Conservation (phyloP, 2,888 invertebrate genomes). For the Himalopsyche kuldschensis region DNA sequence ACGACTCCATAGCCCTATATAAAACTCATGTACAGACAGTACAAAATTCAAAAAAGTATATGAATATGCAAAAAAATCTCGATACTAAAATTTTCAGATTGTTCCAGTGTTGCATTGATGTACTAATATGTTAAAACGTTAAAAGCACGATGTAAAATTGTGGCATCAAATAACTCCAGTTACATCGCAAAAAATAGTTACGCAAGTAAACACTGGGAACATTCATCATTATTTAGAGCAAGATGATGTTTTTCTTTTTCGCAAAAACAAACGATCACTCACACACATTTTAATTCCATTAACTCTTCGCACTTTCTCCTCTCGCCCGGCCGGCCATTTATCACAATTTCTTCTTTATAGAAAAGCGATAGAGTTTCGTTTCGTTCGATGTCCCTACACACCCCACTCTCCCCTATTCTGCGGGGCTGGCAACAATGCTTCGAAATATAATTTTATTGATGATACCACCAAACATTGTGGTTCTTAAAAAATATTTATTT, state of each 20-base stretch:
- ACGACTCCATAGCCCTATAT: too few species aligned
- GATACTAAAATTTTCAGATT: too few species aligned
- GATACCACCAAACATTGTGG: slow-evolving; percentile 3
- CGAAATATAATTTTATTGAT: slow-evolving; percentile 37
- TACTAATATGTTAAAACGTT: too few species aligned
- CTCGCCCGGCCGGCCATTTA: slow-evolving; percentile 10
- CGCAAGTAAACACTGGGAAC: background rate
- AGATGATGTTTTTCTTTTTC: background rate
- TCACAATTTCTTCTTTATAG: slow-evolving; percentile 8
- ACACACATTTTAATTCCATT: background rate
- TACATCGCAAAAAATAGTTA: background rate
- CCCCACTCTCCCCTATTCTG: background rate
- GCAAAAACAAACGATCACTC: background rate
- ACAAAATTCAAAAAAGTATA: too few species aligned
- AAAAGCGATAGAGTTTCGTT: background rate
- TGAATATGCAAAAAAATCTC: too few species aligned
- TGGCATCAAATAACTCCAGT: too few species aligned
- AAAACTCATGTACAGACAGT: too few species aligned
- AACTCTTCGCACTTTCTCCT: background rate
- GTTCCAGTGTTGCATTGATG: too few species aligned
- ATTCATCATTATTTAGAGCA: slow-evolving; percentile 24
- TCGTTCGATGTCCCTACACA: background rate
- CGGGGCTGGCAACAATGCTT: slow-evolving; percentile 31
- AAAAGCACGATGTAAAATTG: too few species aligned
- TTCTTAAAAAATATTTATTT: background rate